Base-by-base conservation (phyloP, 2,797 vertebrate genomes). In the Geotrypetes seraphini region DNA sequence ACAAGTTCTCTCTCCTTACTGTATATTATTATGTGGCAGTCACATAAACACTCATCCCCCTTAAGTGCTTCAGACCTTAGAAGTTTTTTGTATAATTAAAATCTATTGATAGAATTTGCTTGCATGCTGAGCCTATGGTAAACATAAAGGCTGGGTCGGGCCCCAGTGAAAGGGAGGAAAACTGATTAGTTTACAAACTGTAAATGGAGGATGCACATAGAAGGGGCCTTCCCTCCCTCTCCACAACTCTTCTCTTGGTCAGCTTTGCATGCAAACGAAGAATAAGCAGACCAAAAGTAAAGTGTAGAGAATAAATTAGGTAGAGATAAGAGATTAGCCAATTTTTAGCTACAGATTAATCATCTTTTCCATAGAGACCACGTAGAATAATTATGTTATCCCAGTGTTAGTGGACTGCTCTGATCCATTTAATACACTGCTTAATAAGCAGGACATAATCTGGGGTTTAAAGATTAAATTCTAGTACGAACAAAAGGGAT, bases 371-470 rank as follows among this genome's bases (percentile, higher is more conserved):
- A 16, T 25, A 17, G 18, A 22, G 0, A 3, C 12, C 14, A 36
- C 27, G 11, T 22, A 39, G 19, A 45, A 44, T 33, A 43, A 33
- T 50, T 25, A 30, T 3, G 31, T 22, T 3, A 20, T 29, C 14
- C 42, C 36, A 22, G 8, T 31, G 19, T n/a, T 60, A 47, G 22
- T 15, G 11, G 42, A 50, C 25, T 36, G 56, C 39, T 36, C 45
- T 74, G 73, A 71, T 72, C 75, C 73, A 72, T 68, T 70, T 79
- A 64, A 68, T 73, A 60, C 44, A 28, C 8, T 37, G 46, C 74
- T 76, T 78, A 71, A 81, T 78, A 80, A 79, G 70, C 47, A 45
- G 59, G 36, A 57, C 56, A 58, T 55, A 72, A 74, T 72, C 66
- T 71, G 75, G 74, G 54, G 53, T 49, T 54, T 40, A 61, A 50